Conservation (phyloP, 2,797 vertebrate species). For the Denticeps clupeoides region DNA sequence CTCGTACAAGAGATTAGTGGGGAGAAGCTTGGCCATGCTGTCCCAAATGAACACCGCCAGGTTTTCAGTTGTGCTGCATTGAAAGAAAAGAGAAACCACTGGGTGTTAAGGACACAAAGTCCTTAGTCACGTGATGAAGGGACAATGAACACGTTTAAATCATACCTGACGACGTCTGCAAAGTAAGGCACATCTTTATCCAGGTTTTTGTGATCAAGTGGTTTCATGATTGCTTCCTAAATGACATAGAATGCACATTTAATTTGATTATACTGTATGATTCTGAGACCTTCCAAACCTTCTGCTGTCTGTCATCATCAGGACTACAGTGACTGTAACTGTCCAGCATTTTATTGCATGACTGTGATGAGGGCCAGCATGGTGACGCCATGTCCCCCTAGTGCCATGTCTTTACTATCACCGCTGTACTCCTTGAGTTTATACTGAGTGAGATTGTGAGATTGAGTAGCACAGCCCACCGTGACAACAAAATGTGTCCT, state of each 20-base stretch:
- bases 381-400: too few relatives aligned
- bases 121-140: neutral
- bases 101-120: neutral
- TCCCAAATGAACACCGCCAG: slow-evolving; percentile 88
- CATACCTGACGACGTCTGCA: slow-evolving; percentile 72
- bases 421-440: too few relatives aligned
- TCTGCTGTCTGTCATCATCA: too few relatives aligned
- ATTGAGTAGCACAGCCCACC: too few relatives aligned
- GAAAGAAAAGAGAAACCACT: neutral
- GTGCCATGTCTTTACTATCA: too few relatives aligned
- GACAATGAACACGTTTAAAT: neutral
- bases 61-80: slow-evolving; percentile 82
- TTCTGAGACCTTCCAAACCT: too few relatives aligned
- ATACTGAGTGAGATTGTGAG: too few relatives aligned
- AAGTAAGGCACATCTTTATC: slow-evolving; percentile 88
- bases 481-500: too few relatives aligned
- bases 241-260: neutral
- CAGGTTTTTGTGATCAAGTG: slow-evolving; percentile 88
- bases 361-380: too few relatives aligned
- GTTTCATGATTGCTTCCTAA: slow-evolving; percentile 77
- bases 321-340: too few relatives aligned
- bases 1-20: slow-evolving; percentile 67
- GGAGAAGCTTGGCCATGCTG: slow-evolving; percentile 64
- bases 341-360: too few relatives aligned
- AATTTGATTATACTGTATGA: too few relatives aligned